These are phyloP conservation scores for Zhengitettix transpicula DNA, from an alignment of 2,888 invertebrate genomes.

Conservation along the genomic window DNA sequence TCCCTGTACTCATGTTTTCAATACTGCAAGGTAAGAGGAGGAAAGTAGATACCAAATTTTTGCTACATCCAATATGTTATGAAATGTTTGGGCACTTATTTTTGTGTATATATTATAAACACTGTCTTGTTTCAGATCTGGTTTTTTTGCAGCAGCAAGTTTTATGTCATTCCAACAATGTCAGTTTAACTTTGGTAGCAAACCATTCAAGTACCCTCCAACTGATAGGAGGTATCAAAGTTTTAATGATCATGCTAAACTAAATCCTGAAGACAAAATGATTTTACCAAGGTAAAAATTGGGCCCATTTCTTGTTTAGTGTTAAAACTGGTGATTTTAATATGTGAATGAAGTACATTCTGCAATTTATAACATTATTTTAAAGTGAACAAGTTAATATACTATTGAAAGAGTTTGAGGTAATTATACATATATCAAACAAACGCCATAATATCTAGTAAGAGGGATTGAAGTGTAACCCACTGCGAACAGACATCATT, in stretches of 20 bases:
- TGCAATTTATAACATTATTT: no score
- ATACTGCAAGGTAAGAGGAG: slow-evolving; percentile 46
- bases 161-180: slow-evolving; percentile 96
- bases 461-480: no score
- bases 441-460: no score
- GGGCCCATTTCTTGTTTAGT: neutral
- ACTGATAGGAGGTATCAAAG: slow-evolving; percentile 40
- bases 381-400: no score
- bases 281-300: slow-evolving; percentile 50
- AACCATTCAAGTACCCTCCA: slow-evolving; percentile 64
- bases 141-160: slow-evolving; percentile 88
- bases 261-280: slow-evolving; percentile 60
- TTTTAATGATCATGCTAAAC: slow-evolving; percentile 63
- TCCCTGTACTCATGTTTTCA: slow-evolving; percentile 57
- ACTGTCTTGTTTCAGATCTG: slow-evolving; percentile 39
- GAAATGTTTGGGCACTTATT: neutral
- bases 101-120: neutral
- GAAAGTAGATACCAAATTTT: slow-evolving; percentile 11
- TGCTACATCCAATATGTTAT: slow-evolving; percentile 12
- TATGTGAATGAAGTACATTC: no score
- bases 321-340: no score
- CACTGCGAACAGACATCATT: no score
- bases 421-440: no score
- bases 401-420: no score
- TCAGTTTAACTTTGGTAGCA: slow-evolving; percentile 77